phyloP scores from a whole-genome alignment of 2,113 vertebrate species.

The Daubentonia madagascariensis region DNA sequence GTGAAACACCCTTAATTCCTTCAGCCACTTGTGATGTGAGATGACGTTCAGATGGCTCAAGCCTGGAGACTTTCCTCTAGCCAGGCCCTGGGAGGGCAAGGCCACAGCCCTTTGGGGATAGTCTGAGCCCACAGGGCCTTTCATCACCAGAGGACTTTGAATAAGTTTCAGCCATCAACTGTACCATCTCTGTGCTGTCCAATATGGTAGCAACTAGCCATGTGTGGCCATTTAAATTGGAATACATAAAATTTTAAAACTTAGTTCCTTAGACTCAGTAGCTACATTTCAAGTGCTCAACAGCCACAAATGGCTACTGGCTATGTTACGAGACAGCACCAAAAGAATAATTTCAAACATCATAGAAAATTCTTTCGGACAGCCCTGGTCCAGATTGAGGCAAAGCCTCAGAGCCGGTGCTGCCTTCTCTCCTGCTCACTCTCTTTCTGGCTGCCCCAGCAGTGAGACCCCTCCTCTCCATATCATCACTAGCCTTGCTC shows the following conservation, averaged over 20 bases:
- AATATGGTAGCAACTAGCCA: not conserved
- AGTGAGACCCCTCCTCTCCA: not conserved
- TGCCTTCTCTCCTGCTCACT: not conserved
- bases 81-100: not conserved
- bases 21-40: not conserved
- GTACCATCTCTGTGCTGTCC: not conserved
- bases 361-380: not conserved
- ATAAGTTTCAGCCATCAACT: not conserved
- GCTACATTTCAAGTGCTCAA: not conserved
- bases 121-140: not conserved
- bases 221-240: not conserved
- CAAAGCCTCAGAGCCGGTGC: not conserved
- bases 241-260: not conserved
- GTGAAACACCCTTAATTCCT: not conserved
- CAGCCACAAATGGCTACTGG: not conserved
- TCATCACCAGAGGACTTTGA: not conserved
- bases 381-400: not conserved
- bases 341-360: not conserved
- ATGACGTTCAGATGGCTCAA: not conserved
- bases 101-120: not conserved
- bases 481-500: no score
- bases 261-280: not conserved
- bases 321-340: not conserved
- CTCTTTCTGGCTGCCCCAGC: not conserved
- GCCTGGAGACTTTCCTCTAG: not conserved